Evolutionary conservation across 1,140 invertebrate species (phyloP), one percentile per base, ranked within the genome.

Genomic region (Drosophila melanogaster): DNA sequence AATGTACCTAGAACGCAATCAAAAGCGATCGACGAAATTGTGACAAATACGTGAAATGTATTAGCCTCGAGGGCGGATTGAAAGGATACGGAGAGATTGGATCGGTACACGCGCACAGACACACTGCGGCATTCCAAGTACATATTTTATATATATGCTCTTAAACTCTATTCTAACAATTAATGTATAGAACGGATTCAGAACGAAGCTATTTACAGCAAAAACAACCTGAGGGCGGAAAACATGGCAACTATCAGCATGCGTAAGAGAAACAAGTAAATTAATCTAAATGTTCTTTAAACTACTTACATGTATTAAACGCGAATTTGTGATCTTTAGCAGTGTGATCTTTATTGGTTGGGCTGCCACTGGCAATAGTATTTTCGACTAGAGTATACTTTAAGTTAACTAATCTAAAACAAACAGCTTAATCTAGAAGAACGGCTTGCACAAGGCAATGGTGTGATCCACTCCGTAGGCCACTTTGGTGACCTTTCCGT

Each of bases 391-490:
- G 17, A 50, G 19, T 7, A 19, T 38, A 56, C 33, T 33, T 6
- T 17, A 50, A 12, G 10, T 33, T 17, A 50, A 50, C 14, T 22
- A 14, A 14, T 22, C 15, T 22, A 46, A 12, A 8, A 22, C 11
- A 26, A 47, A 47, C 46, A 47, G 15, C 24, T n/a, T 62, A 33
- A 7, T 22, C 55, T 93, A 95, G 77, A 94, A 90, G 92, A 95
- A 97, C 12, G 96, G 94, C 92, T 94, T 95, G 92, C 96, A 96
- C 35, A 97, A 78, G 3, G 95, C 95, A 46, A 97, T 93, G 17
- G 95, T 96, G 91, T 98, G 97, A 93, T 98, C 97, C 10, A 97
- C 94, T 58, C 97, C 97, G 93, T 96, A 97, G 46, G 93, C 93
- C 6, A 97, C 93, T 77, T 96, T 95, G 35, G 94, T 79, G 0